Conservation (phyloP, 2,797 vertebrate genomes). For the Phylloscopus collybita region DNA sequence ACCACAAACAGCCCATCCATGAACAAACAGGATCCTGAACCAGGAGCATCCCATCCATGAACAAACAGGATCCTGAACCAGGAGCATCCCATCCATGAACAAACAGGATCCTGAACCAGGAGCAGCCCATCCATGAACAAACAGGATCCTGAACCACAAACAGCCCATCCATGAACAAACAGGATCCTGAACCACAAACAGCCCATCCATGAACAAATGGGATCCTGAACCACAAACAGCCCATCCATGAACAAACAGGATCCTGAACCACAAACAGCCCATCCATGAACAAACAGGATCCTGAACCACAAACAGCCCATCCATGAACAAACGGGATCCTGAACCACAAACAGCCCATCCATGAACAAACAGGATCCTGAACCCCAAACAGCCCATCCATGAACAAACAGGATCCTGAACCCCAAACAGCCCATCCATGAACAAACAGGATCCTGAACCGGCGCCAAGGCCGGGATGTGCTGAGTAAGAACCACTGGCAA, state of each 20-base stretch:
- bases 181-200: background rate
- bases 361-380: background rate
- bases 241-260: background rate
- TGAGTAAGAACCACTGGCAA: slow-evolving; percentile 26
- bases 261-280: background rate
- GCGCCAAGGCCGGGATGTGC: background rate
- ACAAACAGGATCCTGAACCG: background rate
- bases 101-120: background rate
- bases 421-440: background rate
- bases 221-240: background rate
- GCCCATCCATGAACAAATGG: background rate
- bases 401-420: background rate
- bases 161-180: background rate
- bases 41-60: too few relatives aligned
- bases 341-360: background rate
- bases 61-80: background rate
- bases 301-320: background rate
- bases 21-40: background rate
- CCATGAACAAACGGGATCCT: background rate
- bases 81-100: background rate
- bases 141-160: background rate
- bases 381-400: background rate
- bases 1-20: background rate
- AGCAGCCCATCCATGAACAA: background rate
- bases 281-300: background rate